Conservation (phyloP, 2,888 invertebrate genomes). For the Scaptomyza caliginosa region DNA sequence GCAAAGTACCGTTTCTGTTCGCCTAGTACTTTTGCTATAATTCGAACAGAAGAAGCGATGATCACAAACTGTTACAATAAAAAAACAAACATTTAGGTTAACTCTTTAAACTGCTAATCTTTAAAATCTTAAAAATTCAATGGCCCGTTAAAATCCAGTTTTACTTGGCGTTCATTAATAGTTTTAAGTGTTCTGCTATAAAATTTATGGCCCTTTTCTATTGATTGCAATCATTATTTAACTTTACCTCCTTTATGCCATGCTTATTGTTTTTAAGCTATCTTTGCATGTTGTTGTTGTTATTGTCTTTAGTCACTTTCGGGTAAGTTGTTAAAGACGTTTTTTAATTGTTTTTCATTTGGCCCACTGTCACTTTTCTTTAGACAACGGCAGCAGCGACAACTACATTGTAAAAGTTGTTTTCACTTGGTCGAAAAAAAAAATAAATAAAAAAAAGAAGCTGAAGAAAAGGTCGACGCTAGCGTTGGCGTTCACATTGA, state of each 20-base stretch:
- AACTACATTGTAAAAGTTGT: constrained; percentile 69
- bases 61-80: neutral
- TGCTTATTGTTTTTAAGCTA: neutral
- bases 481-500: constrained; percentile 11
- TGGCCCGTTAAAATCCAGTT: neutral
- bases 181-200: neutral
- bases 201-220: constrained; percentile 1
- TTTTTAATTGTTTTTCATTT: constrained; percentile 58
- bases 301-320: constrained; percentile 40
- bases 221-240: constrained; percentile 6
- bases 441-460: too few relatives aligned
- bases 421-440: constrained; percentile 61
- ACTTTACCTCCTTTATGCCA: neutral
- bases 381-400: constrained; percentile 13
- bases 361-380: constrained; percentile 72
- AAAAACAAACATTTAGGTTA: neutral
- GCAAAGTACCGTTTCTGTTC: neutral
- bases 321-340: constrained; percentile 29
- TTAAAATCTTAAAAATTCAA: neutral
- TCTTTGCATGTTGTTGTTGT: constrained; percentile 12
- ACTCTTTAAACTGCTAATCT: neutral
- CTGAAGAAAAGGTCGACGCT: constrained; percentile 17
- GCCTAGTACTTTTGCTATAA: neutral
- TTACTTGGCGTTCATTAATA: neutral
- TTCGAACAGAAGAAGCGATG: neutral